Base-by-base conservation (phyloP, 2,113 vertebrate species). In the Melospiza melodia region DNA sequence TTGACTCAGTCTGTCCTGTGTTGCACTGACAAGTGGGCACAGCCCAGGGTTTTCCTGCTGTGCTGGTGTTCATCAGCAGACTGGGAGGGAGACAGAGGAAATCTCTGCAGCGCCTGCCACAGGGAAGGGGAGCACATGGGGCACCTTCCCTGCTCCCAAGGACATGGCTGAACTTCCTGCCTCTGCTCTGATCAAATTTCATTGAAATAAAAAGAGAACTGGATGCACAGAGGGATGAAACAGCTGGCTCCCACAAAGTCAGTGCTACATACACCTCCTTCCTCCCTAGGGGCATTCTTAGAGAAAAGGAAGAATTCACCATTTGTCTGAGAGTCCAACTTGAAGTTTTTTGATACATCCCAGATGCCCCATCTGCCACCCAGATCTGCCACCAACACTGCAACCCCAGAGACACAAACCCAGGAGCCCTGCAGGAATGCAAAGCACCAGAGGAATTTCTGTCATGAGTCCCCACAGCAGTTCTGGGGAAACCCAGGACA, bases 81-180 rank as follows among this genome's bases (percentile, higher is more conserved):
- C 11, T 57, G n/a, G 46, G 67, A 88, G 71, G 18, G 17, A 55
- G 19, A 57, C 13, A 82, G 39, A 41, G 22, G 20, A 12, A 65
- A 68, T 31, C 22, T 44, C 46, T 51, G 4, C 41, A 65, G 63
- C 10, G 35, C 35, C 44, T 24, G 43, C 15, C 41, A 27, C n/a
- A n/a, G 54, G 9, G 21, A 3, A 73, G 9, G 76, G 59, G 23
- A 84, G 39, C 20, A 52, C 14, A 19, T 1, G 4, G 30, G 31
- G 37, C 55, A 66, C 6, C 61, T 57, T 66, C 31, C 9, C 30
- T 48, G 25, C 41, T 69, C 37, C 59, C 30, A 28, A n/a, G 46
- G 51, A 58, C 1, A 1, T 2, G 9, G 23, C 7, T 44, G 62
- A 46, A 17, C 24, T 16, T 55, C 28, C 65, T 5, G 3, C 4